phyloP scores from a whole-genome alignment of 2,113 vertebrate species.

The Saiga tatarica region DNA sequence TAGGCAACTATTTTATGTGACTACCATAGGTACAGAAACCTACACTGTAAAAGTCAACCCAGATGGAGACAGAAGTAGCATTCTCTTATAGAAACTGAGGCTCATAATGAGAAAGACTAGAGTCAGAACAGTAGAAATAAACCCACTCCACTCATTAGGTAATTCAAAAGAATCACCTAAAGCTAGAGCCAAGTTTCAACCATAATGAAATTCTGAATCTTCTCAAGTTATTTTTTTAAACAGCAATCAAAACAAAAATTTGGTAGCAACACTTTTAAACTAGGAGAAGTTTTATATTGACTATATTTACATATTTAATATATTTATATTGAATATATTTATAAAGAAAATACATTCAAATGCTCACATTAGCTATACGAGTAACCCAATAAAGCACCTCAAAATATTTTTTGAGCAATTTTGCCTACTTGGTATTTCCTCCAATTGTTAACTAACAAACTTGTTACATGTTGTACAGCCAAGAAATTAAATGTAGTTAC shows the following conservation, averaged over 20 bases:
- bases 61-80: not conserved
- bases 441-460: not conserved
- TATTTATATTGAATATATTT: too few species aligned
- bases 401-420: not conserved
- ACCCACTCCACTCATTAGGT: not conserved
- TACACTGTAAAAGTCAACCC: not conserved
- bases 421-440: not conserved
- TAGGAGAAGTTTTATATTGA: not conserved
- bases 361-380: not conserved
- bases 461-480: not conserved
- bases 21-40: not conserved
- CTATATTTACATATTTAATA: too few species aligned
- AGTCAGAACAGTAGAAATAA: not conserved
- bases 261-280: not conserved
- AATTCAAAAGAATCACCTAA: not conserved
- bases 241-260: constrained; percentile 13
- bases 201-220: constrained; percentile 17
- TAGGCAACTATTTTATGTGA: not conserved
- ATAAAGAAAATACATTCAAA: constrained; percentile 18
- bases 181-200: constrained; percentile 7
- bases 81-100: not conserved
- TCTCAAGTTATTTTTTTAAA: not conserved
- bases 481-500: not conserved
- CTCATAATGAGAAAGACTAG: constrained; percentile 13
- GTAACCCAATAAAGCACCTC: not conserved